phyloP scores from a whole-genome alignment of 2,888 invertebrate species.

The Leucophenga montana region DNA sequence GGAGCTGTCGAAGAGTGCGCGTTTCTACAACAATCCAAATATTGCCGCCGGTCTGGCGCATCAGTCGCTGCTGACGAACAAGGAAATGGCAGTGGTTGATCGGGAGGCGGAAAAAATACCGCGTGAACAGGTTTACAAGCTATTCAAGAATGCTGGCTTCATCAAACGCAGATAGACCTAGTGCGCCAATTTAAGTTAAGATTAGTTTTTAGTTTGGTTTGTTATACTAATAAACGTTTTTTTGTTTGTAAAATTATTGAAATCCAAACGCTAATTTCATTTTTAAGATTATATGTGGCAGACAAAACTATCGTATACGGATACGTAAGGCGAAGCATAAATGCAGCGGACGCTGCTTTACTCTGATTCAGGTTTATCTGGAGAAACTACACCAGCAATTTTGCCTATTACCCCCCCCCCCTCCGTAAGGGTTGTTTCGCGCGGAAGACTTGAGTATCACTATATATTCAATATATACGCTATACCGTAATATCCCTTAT shows the following conservation, averaged over 20 bases:
- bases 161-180: constrained; percentile 63
- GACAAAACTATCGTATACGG: no score
- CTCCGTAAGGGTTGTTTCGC: no score
- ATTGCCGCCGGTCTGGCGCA: constrained; percentile 83
- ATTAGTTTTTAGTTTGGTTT: constrained; percentile 21
- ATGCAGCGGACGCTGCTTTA: no score
- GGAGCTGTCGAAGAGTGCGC: constrained; percentile 75
- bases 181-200: background rate
- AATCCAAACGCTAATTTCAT: no score
- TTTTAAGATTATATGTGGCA: no score
- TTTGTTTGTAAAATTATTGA: background rate
- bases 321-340: no score
- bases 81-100: constrained; percentile 85
- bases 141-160: constrained; percentile 82
- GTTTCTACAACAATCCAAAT: constrained; percentile 84
- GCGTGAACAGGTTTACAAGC: constrained; percentile 82
- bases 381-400: no score
- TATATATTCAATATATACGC: no score
- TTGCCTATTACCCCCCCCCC: no score
- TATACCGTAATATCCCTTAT: no score
- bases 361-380: no score
- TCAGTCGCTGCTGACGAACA: constrained; percentile 84
- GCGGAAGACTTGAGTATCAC: no score
- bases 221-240: background rate
- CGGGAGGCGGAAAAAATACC: constrained; percentile 88